Conservation (phyloP, 2,888 invertebrate genomes). For the Metacarcinus magister region DNA sequence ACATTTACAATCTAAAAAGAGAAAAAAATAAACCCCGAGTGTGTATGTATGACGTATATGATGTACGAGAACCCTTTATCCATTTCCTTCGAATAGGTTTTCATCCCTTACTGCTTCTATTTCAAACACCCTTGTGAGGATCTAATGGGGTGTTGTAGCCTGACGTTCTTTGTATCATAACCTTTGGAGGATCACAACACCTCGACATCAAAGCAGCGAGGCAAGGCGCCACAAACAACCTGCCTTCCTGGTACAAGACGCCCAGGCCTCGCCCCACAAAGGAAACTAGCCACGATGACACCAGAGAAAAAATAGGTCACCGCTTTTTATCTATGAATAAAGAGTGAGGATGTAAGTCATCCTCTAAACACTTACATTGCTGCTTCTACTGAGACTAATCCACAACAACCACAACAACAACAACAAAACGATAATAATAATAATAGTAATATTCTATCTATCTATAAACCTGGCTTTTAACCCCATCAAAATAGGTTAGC, state of each 20-base stretch:
- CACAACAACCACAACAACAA: background rate
- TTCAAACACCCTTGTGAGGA: background rate
- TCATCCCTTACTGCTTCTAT: background rate
- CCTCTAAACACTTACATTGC: background rate
- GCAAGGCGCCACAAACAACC: background rate
- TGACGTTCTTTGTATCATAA: slow-evolving; percentile 6
- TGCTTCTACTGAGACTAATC: background rate
- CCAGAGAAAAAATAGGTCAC: background rate
- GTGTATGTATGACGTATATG: background rate
- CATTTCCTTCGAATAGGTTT: background rate
- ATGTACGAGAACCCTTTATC: background rate
- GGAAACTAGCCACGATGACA: background rate
- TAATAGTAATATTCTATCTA: background rate
- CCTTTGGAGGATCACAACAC: slow-evolving; percentile 19
- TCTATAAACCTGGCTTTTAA: background rate
- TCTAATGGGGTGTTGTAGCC: background rate
- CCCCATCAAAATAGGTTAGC: no score
- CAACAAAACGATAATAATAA: background rate
- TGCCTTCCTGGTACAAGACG: background rate
- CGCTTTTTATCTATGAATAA: no score
- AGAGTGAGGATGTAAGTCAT: no score
- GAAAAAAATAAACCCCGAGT: background rate
- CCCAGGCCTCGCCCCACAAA: slow-evolving; percentile 5
- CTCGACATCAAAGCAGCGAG: slow-evolving; percentile 11
- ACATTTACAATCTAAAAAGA: background rate